Conservation (phyloP, 1,140 invertebrate species). For the Pseudomyrmex dendroicus region DNA sequence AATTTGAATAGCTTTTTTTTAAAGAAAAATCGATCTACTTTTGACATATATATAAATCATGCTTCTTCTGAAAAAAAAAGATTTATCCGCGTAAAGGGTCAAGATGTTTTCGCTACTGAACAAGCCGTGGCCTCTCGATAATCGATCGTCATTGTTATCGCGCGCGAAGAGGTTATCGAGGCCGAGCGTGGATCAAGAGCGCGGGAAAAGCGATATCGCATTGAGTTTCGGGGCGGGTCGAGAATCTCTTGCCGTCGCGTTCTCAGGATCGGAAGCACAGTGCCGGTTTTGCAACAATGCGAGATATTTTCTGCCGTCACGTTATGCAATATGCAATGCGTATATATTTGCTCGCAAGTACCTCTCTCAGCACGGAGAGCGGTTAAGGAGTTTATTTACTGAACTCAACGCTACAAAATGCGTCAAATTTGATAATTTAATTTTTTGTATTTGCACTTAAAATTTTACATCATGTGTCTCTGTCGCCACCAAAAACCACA, state of each 20-base stretch:
- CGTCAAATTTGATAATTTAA: no score
- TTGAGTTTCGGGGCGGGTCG: slow-evolving; percentile 43
- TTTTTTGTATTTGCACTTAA: no score
- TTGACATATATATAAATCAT: not conserved
- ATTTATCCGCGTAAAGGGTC: slow-evolving; percentile 17
- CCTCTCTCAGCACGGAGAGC: not conserved
- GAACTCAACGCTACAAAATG: not conserved
- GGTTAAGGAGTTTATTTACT: not conserved
- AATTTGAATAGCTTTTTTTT: not conserved
- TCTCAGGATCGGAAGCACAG: slow-evolving; percentile 50
- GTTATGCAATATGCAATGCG: slow-evolving; percentile 40
- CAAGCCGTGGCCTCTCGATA: slow-evolving; percentile 17
- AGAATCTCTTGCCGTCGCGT: slow-evolving; percentile 39
- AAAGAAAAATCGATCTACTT: slow-evolving; percentile 3
- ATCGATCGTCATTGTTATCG: slow-evolving; percentile 43
- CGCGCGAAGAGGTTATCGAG: slow-evolving; percentile 11
- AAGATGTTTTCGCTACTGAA: slow-evolving; percentile 21
- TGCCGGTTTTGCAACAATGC: slow-evolving; percentile 45
- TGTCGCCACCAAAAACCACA: no score
- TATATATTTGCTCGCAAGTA: slow-evolving; percentile 24
- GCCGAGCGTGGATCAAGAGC: slow-evolving; percentile 33
- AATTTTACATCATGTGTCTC: no score
- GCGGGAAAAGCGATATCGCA: slow-evolving; percentile 37
- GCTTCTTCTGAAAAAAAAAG: not conserved
- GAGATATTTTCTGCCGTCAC: slow-evolving; percentile 50